Base-by-base conservation (phyloP, 2,113 vertebrate genomes). In the Phasianus colchicus region DNA sequence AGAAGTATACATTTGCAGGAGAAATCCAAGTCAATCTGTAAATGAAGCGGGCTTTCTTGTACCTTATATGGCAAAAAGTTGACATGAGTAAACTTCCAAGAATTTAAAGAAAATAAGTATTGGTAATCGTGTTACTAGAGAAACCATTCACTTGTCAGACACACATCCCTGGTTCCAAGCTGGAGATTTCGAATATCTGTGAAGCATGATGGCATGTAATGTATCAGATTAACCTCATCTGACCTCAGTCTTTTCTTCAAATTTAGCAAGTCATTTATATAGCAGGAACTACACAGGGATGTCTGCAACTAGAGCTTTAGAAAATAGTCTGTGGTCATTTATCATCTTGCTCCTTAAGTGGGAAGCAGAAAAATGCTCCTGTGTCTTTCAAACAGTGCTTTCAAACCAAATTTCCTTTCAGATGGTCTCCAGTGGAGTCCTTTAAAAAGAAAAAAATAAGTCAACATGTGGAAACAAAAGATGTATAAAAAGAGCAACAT, bases 391-490 rank as follows among this genome's bases (percentile, higher is more conserved):
- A 57, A 47, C 74, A 17, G 9, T 52, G 15, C 55, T 45, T 61
- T 74, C 11, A 81, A 78, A 38, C 6, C 70, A 34, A 63, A 71
- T 55, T 70, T 52, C 27, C 10, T 76, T 77, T 88, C 13, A 6
- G 55, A 7, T 24, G 6, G 55, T 54, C 36, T 77, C n/a, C 22
- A 34, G 36, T 34, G 54, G 25, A 69, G 13, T 73, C 7, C 16
- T 25, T 45, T 30, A 13, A 47, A 27, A 22, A 43, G 22, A 57
- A 55, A 30, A 32, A 57, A 57, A 32, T 32, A 57, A 19, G 55
- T 54, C 52, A 54, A 54, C 15, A 30, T 0, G 0, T 63, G 30
- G 55, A 89, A 71, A 42, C 6, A 3, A 29, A 64, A 47, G 14
- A 24, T 82, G 2, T 43, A 7, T 94, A 65, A 65, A 88, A 92